Evolutionary conservation across 2,113 vertebrate species (phyloP).

Genomic region (Barbus barbus): DNA sequence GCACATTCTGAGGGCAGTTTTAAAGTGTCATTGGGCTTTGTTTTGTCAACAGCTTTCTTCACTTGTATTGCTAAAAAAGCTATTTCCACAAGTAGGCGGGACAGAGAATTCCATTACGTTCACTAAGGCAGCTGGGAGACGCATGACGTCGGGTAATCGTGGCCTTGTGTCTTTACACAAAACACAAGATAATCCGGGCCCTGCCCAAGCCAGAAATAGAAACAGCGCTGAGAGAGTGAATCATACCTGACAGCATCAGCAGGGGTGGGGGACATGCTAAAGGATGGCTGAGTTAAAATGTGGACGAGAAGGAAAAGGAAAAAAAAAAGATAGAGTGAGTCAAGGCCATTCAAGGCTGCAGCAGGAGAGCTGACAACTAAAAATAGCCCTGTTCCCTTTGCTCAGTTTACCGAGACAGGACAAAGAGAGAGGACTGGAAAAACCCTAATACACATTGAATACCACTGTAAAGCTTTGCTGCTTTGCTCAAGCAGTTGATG

Average conservation of each 20-base stretch:
- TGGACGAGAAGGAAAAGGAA: constrained; percentile 58
- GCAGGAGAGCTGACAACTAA: constrained; percentile 65
- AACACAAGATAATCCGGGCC: constrained; percentile 60
- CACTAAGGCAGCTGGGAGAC: constrained; percentile 46
- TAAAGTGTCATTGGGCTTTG: constrained; percentile 36
- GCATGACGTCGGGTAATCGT: constrained; percentile 43
- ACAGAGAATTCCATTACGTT: constrained; percentile 60
- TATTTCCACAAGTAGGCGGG: constrained; percentile 21
- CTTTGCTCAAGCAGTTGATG: neutral
- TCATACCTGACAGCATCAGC: constrained; percentile 56
- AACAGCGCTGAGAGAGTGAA: constrained; percentile 10
- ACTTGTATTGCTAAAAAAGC: constrained; percentile 52
- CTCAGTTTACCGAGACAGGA: neutral
- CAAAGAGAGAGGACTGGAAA: constrained; percentile 11
- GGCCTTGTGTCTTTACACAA: constrained; percentile 49
- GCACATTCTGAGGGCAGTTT: constrained; percentile 22
- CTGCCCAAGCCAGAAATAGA: constrained; percentile 61
- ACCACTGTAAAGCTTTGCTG: neutral
- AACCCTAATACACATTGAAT: neutral
- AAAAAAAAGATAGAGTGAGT: constrained; percentile 67
- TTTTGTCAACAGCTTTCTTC: constrained; percentile 45
- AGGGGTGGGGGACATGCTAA: constrained; percentile 41
- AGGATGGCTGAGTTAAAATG: constrained; percentile 52
- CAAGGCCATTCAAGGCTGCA: constrained; percentile 71
- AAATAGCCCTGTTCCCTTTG: constrained; percentile 62